Conservation (phyloP, 2,797 vertebrate species). For the Phataginus tetradactyla region DNA sequence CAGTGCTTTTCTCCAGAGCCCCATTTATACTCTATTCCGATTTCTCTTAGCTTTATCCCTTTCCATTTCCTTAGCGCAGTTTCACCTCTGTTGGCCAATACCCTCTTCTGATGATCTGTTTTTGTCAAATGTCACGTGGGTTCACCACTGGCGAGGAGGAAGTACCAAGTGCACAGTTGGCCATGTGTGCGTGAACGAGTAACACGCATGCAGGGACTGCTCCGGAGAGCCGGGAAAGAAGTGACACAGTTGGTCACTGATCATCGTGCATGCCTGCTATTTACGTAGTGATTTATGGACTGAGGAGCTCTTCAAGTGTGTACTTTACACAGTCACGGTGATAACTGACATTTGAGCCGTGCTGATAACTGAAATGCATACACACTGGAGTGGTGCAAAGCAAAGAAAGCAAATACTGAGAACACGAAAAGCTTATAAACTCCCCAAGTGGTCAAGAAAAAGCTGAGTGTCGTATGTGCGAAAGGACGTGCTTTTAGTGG, state of each 20-base stretch:
- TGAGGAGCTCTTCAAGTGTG: background rate
- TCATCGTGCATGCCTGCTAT: background rate
- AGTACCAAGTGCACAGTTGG: too few species aligned
- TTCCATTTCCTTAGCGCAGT: background rate
- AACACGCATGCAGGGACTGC: rapidly evolving
- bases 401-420: background rate
- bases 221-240: background rate
- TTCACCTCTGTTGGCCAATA: background rate
- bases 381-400: too few species aligned
- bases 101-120: background rate
- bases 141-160: background rate
- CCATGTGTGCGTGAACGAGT: background rate
- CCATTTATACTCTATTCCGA: background rate
- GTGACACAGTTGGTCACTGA: background rate
- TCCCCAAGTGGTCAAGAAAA: background rate
- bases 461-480: background rate
- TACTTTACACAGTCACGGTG: background rate
- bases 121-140: background rate
- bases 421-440: background rate
- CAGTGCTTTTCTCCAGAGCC: background rate
- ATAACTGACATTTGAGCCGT: background rate
- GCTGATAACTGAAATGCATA: background rate
- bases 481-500: background rate
- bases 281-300: background rate
- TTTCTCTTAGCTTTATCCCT: background rate